Base-by-base conservation (phyloP, 2,888 invertebrate species). In the Orchesellides sinensis region DNA sequence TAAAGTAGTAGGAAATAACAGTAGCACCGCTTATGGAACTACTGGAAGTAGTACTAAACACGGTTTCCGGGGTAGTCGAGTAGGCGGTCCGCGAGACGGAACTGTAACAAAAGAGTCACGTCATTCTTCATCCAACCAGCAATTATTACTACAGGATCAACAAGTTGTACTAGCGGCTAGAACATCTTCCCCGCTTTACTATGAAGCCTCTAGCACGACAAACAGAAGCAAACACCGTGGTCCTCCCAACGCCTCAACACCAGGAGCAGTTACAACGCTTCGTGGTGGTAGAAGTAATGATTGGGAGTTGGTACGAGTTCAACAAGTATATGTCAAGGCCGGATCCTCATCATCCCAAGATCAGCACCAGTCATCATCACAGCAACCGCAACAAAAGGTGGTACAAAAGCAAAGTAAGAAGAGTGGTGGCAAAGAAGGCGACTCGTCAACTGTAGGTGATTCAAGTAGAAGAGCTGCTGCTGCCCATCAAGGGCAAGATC, bases 291-390 rank as follows among this genome's bases (percentile, higher is more conserved):
- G 32, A 19, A 79, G 63, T 21, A 49, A 61, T 63, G 78, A 79
- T 35, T 84, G 86, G 85, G 86, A 86, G 83, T 69, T 84, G 77
- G 85, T 85, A 75, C 81, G 85, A 82, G 83, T 85, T 83, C 83
- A 87, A 65, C 85, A 84, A 85, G 87, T 87, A 81, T 87, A 85
- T 87, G 87, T 87, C 86, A 87, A 87, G 86, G 86, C 83, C 52
- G 84, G 56, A 70, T 66, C 56, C 65, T 45, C 70, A 66, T 68
- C 47, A 23, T 45, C 49, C 29, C 72, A 77, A n/a, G 59, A 83
- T 21, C 61, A 35, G 3, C 54, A 72, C 25, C 47, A 56, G 32
- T 52, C 14, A 5, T 8, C 8, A 8, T 8, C 10, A 10, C 12
- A 21, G n/a, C 63, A 63, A 1, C 63, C 19, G 4, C 4, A 32